phyloP scores from a whole-genome alignment of 2,113 vertebrate species.

The Silurus glanis region DNA sequence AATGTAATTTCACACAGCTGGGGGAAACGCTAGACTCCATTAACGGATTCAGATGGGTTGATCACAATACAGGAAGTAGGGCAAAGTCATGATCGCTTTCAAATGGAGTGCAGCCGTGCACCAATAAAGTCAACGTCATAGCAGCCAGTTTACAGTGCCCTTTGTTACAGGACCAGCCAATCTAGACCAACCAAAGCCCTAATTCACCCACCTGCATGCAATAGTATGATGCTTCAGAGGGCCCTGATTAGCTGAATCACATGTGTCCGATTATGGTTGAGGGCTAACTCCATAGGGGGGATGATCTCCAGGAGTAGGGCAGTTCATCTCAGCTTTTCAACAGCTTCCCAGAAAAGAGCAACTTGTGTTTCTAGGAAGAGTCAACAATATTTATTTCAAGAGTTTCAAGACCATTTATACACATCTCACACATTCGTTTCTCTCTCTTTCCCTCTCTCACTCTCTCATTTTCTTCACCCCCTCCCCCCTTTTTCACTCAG shows the following conservation, averaged over 20 bases:
- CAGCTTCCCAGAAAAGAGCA: conserved; percentile 55
- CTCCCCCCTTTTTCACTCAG: conserved; percentile 63
- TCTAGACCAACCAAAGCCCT: neutral
- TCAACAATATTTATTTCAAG: conserved; percentile 51
- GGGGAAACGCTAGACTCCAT: neutral
- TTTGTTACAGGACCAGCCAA: neutral
- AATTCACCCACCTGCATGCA: conserved; percentile 8
- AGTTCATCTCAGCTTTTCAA: conserved; percentile 42
- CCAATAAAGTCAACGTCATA: neutral
- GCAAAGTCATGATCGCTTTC: neutral
- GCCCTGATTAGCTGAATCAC: conserved; percentile 30
- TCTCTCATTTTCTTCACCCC: neutral
- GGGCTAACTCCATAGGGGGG: conserved; percentile 10
- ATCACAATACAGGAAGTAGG: neutral
- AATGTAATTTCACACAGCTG: conserved; percentile 20
- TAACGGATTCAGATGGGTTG: neutral
- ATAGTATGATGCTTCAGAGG: neutral
- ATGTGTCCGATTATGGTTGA: conserved; percentile 31
- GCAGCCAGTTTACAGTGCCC: neutral
- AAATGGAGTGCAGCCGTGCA: conserved; percentile 15
- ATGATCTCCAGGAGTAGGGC: neutral
- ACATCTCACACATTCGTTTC: neutral
- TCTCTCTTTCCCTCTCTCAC: conserved; percentile 1
- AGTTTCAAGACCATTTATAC: conserved; percentile 13
- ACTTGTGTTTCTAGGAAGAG: conserved; percentile 57